Evolutionary conservation across 23 tunicate species (phyloP), one percentile per base, ranked within the genome.

Genomic region (Diplosoma virens): DNA sequence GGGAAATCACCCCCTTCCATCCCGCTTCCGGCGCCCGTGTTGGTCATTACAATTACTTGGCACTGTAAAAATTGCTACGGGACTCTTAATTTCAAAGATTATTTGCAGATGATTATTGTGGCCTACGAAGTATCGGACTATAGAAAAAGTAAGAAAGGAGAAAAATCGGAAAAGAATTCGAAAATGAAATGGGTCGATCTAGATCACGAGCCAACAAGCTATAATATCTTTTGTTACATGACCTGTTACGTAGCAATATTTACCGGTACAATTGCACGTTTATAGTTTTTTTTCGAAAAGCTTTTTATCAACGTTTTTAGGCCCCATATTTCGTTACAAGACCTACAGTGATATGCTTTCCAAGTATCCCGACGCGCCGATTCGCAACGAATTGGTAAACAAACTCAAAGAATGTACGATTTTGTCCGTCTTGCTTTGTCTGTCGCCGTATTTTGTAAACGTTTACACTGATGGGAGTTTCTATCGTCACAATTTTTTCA

Each of bases 211-310:
- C 81, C 81, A 16, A 58, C 30, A 1, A 4, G 31, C 17, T 58
- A 30, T 35, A 70, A 76, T 6, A 76, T 76, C 66, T 32, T 76
- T 58, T 76, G 81, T 48, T 76, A 31, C 27, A 76, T 76, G 81
- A 58, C 81, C 2, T 76, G 70, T 34, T 76, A 58, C 59, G 81
- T 59, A 5, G 81, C 50, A 20, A 18, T 76, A 9, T 76, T 76
- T 21, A 58, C 81, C 35, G 81, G 81, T 59, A 30, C 25, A n/a
- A n/a, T n/a, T n/a, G n/a, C n/a, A n/a, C n/a, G n/a, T n/a, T n/a
- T n/a, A n/a, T n/a, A n/a, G n/a, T n/a, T n/a, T n/a, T n/a, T n/a
- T n/a, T n/a, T n/a, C n/a, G n/a, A n/a, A n/a, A n/a, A n/a, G n/a
- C n/a, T n/a, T n/a, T n/a, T n/a, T n/a, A n/a, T n/a, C n/a, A n/a